Conservation (phyloP, 2,113 vertebrate species). For the Platichthys stellatus region DNA sequence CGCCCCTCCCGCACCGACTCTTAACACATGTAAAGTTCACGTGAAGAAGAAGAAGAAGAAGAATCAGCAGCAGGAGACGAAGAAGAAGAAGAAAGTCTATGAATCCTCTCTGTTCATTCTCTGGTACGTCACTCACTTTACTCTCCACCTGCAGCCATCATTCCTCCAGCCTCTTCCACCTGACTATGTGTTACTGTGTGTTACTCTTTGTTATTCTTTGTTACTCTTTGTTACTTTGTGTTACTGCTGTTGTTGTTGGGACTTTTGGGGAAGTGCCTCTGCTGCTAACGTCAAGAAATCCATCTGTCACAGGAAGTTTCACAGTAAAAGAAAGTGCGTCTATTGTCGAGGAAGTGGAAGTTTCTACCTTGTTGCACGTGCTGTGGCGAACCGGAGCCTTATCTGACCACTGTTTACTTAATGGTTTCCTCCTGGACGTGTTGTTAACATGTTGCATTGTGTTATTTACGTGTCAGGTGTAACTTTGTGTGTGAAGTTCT, state of each 20-base stretch:
- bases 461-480: no score
- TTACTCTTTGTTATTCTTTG: no score
- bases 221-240: no score
- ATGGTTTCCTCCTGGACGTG: no score
- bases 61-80: no score
- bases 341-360: conserved; percentile 11
- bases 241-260: background rate
- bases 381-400: background rate
- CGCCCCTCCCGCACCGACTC: conserved; percentile 33
- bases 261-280: background rate
- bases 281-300: background rate
- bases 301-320: conserved; percentile 27
- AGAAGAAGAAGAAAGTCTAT: no score
- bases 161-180: background rate
- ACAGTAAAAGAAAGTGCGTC: background rate
- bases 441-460: no score
- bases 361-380: conserved; percentile 19
- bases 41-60: background rate
- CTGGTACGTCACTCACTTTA: conserved; percentile 44
- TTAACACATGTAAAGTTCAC: conserved; percentile 10
- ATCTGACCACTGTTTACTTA: background rate
- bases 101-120: background rate
- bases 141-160: background rate
- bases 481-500: no score
- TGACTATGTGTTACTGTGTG: background rate